phyloP scores from a whole-genome alignment of 2,888 invertebrate species.

The Stratiomys singularior region DNA sequence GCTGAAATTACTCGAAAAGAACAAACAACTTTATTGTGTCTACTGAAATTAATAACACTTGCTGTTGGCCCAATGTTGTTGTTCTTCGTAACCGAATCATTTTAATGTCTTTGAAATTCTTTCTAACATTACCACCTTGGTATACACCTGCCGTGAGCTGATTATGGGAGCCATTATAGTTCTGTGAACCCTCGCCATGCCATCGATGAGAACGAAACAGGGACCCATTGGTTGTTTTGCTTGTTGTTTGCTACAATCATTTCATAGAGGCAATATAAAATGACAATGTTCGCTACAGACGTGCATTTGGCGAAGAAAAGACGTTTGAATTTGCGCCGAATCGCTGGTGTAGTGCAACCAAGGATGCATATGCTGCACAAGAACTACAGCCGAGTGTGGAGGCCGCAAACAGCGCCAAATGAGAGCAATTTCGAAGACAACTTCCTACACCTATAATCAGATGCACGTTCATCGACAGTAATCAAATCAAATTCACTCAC shows the following conservation, averaged over 20 bases:
- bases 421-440: slow-evolving; percentile 35
- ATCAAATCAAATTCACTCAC: slow-evolving; percentile 66
- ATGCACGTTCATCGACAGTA: slow-evolving; percentile 66
- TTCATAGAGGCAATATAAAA: background rate
- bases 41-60: too few species aligned
- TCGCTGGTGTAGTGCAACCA: background rate
- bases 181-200: slow-evolving; percentile 15
- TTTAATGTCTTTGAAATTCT: background rate
- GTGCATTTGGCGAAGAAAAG: slow-evolving; percentile 3
- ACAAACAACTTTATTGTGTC: too few species aligned
- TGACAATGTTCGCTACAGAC: slow-evolving; percentile 20
- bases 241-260: slow-evolving; percentile 12
- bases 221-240: slow-evolving; percentile 10
- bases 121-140: background rate
- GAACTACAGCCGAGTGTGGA: background rate
- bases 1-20: too few species aligned
- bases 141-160: slow-evolving; percentile 15
- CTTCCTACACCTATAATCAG: slow-evolving; percentile 64
- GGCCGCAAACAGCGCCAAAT: background rate
- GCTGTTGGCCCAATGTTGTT: background rate
- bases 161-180: slow-evolving; percentile 24
- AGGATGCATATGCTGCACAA: slow-evolving; percentile 10
- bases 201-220: background rate
- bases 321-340: background rate
- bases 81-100: background rate